Percentiles rank a stretch among this genome's conserved stretches.
phyloP scores from a whole-genome alignment of 2,888 invertebrate genomes.

The Polydrusus cervinus region DNA sequence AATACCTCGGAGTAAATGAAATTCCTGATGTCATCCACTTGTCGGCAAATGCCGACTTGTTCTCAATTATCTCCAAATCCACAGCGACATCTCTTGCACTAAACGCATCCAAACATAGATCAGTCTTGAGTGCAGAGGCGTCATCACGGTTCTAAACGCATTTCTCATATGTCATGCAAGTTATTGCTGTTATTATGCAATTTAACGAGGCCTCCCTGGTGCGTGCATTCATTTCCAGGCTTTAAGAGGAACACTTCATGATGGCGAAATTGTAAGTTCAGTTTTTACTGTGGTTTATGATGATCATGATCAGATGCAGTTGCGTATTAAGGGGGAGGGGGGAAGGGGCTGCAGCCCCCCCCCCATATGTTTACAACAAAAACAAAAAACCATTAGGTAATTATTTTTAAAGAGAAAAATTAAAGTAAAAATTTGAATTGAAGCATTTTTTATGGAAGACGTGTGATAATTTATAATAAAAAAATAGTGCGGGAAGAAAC shows the following conservation, averaged over 20 bases:
- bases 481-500: no score
- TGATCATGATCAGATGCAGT: no score
- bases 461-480: no score
- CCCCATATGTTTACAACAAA: no score
- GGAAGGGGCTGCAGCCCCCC: no score
- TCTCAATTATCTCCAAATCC: conserved; percentile 12
- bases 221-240: background rate
- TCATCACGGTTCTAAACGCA: conserved; percentile 9
- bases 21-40: conserved; percentile 1
- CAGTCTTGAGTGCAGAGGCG: conserved; percentile 13
- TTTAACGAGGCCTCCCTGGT: background rate
- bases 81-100: conserved; percentile 6
- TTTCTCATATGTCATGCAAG: conserved; percentile 14
- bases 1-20: background rate
- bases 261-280: background rate
- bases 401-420: no score
- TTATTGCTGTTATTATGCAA: conserved; percentile 14
- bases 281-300: no score
- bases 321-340: no score
- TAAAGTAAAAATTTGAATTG: no score
- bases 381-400: no score
- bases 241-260: background rate
- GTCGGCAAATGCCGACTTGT: background rate
- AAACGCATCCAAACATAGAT: conserved; percentile 1
- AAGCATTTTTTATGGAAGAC: no score